Conservation (phyloP, 2,888 invertebrate species). For the Heliconius erato region DNA sequence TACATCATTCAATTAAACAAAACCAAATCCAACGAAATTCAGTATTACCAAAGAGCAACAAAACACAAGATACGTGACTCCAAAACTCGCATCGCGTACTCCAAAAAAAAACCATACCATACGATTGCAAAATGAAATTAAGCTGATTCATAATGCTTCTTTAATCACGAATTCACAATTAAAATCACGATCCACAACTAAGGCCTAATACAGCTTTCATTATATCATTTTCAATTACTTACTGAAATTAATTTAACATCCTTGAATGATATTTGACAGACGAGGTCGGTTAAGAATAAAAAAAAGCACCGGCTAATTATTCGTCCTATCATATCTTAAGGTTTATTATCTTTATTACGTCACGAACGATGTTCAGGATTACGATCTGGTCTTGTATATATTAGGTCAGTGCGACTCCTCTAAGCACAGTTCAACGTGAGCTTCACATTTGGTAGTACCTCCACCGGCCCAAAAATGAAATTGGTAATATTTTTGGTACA, state of each 20-base stretch:
- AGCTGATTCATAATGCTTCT: slow-evolving; percentile 49
- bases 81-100: background rate
- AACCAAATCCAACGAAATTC: background rate
- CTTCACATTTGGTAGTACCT: slow-evolving; percentile 63
- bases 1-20: slow-evolving; percentile 1
- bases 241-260: slow-evolving; percentile 66
- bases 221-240: slow-evolving; percentile 54
- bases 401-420: slow-evolving; percentile 65
- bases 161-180: slow-evolving; percentile 55
- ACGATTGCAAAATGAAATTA: slow-evolving; percentile 47
- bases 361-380: slow-evolving; percentile 72
- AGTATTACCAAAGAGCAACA: background rate
- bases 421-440: slow-evolving; percentile 61
- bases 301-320: slow-evolving; percentile 72
- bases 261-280: slow-evolving; percentile 70
- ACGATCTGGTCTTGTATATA: slow-evolving; percentile 75
- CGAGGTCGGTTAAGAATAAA: slow-evolving; percentile 66
- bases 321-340: slow-evolving; percentile 64
- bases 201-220: slow-evolving; percentile 55
- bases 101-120: slow-evolving; percentile 25
- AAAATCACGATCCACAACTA: slow-evolving; percentile 53
- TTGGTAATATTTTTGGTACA: slow-evolving; percentile 68
- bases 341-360: slow-evolving; percentile 71
- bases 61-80: slow-evolving; percentile 16
- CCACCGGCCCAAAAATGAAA: slow-evolving; percentile 70